phyloP scores from a whole-genome alignment of 2,113 vertebrate species.

The Macroglossus sobrinus region DNA sequence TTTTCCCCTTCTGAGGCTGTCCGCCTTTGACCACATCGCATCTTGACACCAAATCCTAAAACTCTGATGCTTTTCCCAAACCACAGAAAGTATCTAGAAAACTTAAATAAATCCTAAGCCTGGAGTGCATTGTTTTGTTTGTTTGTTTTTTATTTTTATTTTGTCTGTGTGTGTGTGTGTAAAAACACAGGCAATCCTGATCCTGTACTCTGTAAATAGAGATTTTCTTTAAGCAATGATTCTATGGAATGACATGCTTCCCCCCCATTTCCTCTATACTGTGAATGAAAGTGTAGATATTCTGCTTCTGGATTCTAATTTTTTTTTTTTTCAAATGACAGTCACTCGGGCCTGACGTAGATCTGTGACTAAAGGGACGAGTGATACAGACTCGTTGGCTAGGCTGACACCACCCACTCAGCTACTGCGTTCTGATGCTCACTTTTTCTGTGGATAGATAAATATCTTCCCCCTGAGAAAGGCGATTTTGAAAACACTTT shows the following conservation, averaged over 20 bases:
- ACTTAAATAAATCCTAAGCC: not conserved
- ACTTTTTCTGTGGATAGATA: conserved; percentile 10
- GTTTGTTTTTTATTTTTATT: too few relatives aligned
- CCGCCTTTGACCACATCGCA: not conserved
- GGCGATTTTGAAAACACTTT: not conserved
- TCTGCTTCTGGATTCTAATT: not conserved
- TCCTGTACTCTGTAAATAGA: not conserved
- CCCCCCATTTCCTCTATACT: not conserved
- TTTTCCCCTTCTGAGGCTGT: not conserved
- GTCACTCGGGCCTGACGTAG: not conserved
- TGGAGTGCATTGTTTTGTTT: too few relatives aligned
- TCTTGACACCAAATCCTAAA: not conserved
- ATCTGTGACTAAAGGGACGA: not conserved
- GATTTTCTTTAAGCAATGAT: not conserved
- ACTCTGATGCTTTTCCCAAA: not conserved
- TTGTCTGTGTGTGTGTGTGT: too few relatives aligned
- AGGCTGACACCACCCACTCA: not conserved
- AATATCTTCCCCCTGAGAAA: not conserved
- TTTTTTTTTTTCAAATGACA: not conserved
- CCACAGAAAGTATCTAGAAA: not conserved
- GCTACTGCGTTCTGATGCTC: not conserved
- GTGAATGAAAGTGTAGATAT: not conserved
- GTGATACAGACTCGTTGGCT: not conserved
- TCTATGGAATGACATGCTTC: not conserved
- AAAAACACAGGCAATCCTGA: not conserved